phyloP scores from a whole-genome alignment of 1,140 invertebrate species.

The Drosophila pallidifrons region DNA sequence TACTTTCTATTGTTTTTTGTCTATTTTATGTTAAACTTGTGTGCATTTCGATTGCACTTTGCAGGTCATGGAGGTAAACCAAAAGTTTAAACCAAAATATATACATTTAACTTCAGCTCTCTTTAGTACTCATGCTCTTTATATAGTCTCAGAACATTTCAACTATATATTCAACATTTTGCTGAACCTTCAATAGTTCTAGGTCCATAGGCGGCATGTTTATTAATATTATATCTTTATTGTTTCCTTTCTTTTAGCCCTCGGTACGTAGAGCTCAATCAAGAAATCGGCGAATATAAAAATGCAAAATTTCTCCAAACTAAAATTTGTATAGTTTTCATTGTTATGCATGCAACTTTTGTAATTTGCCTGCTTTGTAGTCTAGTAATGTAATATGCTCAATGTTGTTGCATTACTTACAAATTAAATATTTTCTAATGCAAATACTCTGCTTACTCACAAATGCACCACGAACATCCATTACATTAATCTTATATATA shows the following conservation, averaged over 20 bases:
- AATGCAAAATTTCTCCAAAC: constrained; percentile 26
- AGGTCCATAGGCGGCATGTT: constrained; percentile 51
- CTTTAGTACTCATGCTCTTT: constrained; percentile 22
- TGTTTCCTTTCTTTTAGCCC: constrained; percentile 59
- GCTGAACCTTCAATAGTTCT: constrained; percentile 31
- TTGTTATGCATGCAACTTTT: constrained; percentile 26
- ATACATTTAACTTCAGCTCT: constrained; percentile 41
- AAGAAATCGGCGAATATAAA: constrained; percentile 55
- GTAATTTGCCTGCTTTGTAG: constrained; percentile 43
- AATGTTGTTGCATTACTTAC: not conserved
- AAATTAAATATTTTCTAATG: constrained; percentile 28
- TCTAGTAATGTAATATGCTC: constrained; percentile 25
- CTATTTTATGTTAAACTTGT: constrained; percentile 72
- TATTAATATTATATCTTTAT: constrained; percentile 46
- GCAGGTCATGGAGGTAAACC: constrained; percentile 77
- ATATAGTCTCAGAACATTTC: constrained; percentile 33
- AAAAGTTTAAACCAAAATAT: constrained; percentile 16
- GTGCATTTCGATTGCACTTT: constrained; percentile 53
- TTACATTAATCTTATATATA: constrained; percentile 37
- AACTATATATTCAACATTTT: constrained; percentile 16
- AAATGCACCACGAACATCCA: constrained; percentile 34
- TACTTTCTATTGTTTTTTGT: constrained; percentile 69
- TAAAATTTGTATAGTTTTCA: constrained; percentile 16
- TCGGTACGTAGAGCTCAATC: constrained; percentile 60
- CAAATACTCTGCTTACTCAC: constrained; percentile 51